Percentiles rank a stretch among this genome's conserved stretches.
These are phyloP conservation scores for Stomorhina lunata DNA, from an alignment of 2,888 invertebrate genomes.

Conservation along the genomic window DNA sequence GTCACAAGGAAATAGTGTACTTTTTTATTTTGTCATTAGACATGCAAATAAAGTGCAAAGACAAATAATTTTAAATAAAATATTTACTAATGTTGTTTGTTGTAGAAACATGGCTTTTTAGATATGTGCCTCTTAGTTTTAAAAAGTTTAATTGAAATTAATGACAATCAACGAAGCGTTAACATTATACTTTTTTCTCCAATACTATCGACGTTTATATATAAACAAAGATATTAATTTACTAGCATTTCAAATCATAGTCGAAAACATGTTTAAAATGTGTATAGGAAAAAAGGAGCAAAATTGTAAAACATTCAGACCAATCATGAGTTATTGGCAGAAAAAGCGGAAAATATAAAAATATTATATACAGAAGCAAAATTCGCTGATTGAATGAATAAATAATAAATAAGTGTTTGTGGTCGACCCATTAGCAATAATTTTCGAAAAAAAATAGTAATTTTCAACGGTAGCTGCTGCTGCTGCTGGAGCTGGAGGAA, in stretches of 20 bases:
- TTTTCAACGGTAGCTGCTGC: constrained; percentile 36
- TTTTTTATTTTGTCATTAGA: background rate
- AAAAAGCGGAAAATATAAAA: background rate
- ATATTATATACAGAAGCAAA: background rate
- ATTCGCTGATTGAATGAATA: constrained; percentile 41
- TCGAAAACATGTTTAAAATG: background rate
- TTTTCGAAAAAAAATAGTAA: background rate
- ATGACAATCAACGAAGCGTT: constrained; percentile 69
- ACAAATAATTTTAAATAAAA: constrained; percentile 54
- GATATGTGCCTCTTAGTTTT: constrained; percentile 34
- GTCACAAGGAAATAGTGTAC: constrained; percentile 34
- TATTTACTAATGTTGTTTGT: constrained; percentile 45
- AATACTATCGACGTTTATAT: background rate
- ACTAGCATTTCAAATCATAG: constrained; percentile 1
- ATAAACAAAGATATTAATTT: constrained; percentile 15
- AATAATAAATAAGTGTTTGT: constrained; percentile 45
- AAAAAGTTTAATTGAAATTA: constrained; percentile 76
- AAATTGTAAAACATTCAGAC: background rate
- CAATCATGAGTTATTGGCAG: background rate
- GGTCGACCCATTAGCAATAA: constrained; percentile 24
- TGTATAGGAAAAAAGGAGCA: background rate
- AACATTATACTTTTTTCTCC: constrained; percentile 48
- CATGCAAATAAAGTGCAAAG: constrained; percentile 45
- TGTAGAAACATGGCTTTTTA: background rate
- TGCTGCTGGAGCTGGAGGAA: too few relatives aligned